Evolutionary conservation across 2,888 invertebrate species (phyloP).

Genomic region (Morpho deidamia): DNA sequence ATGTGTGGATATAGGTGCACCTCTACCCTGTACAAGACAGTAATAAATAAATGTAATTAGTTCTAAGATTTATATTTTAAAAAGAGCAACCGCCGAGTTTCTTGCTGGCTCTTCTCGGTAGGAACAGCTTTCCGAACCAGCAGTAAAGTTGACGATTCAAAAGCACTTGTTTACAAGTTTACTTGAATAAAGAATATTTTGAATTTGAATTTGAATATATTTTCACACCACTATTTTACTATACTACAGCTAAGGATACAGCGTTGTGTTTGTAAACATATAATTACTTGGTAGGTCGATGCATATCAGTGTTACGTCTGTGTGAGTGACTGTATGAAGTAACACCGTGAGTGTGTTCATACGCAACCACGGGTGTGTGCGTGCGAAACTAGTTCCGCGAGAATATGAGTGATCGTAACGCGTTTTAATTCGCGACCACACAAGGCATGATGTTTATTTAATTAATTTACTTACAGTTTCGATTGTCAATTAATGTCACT

Average conservation of each 20-base stretch:
- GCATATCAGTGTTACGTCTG: conserved; percentile 60
- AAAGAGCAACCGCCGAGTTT: too few species aligned
- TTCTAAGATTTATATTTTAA: too few species aligned
- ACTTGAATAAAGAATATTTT: too few species aligned
- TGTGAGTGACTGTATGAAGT: conserved; percentile 24
- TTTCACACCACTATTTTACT: conserved; percentile 42
- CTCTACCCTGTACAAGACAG: too few species aligned
- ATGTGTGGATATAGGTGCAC: too few species aligned
- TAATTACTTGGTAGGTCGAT: conserved; percentile 76
- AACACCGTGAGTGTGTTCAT: conserved; percentile 26
- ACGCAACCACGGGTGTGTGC: conserved; percentile 31
- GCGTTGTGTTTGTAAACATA: conserved; percentile 71
- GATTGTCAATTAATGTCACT: not conserved
- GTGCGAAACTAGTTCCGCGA: conserved; percentile 55
- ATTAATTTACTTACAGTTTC: conserved; percentile 43
- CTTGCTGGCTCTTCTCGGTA: too few species aligned
- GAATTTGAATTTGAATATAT: too few species aligned
- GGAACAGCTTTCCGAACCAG: too few species aligned
- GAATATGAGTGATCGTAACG: conserved; percentile 55
- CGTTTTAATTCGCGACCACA: conserved; percentile 47
- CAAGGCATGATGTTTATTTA: conserved; percentile 41
- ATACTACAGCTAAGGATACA: conserved; percentile 43
- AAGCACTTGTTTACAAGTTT: too few species aligned
- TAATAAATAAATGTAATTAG: too few species aligned
- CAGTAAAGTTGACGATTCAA: too few species aligned